Evolutionary conservation across 2,888 invertebrate species (phyloP), one percentile per base, ranked within the genome.

Genomic region (Zootermopsis nevadensis): DNA sequence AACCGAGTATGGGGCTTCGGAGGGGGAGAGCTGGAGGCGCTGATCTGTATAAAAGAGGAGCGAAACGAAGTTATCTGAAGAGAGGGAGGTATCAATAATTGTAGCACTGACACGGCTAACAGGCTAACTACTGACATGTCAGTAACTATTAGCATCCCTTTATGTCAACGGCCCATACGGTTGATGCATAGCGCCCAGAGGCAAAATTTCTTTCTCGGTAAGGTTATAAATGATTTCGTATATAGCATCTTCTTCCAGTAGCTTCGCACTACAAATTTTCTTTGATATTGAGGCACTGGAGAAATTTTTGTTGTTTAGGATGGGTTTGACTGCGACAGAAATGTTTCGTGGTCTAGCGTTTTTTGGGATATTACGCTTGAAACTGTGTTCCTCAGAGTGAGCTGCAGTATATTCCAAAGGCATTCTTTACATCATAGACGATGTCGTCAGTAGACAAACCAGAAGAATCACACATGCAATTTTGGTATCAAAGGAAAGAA

Each of bases 41-140:
- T 38, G 74, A 74, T 74, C 74, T 74, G 74, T 38, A 74, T 38
- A 38, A 69, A 69, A 69, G 69, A 33, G 69, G 22, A 69, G 33
- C 69, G 74, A 38, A 74, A 74, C 33, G 74, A 74, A 74, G 74
- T 74, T 74, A 74, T 74, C 74, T 38, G 38, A 74, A 74, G 38
- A 74, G 38, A 74, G 74, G 74, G 74, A 74, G 35, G 33, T 31
- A 69, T 69, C 69, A 19, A 33, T 69, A 69, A 69, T 69, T 69
- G 69, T 33, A 69, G 42, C 38, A 79, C 66, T 79, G 79, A 79
- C 79, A 79, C 79, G 79, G 60, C 66, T 79, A 79, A 79, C 79
- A 60, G 79, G 66, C 60, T 79, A 79, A 79, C 79, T 79, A 79
- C 79, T 79, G 79, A 79, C 79, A 79, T 79, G 79, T 79, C 79